Evolutionary conservation across 92 coral and sea anemone species (phyloP).

Genomic region (Plumapathes pennacea): DNA sequence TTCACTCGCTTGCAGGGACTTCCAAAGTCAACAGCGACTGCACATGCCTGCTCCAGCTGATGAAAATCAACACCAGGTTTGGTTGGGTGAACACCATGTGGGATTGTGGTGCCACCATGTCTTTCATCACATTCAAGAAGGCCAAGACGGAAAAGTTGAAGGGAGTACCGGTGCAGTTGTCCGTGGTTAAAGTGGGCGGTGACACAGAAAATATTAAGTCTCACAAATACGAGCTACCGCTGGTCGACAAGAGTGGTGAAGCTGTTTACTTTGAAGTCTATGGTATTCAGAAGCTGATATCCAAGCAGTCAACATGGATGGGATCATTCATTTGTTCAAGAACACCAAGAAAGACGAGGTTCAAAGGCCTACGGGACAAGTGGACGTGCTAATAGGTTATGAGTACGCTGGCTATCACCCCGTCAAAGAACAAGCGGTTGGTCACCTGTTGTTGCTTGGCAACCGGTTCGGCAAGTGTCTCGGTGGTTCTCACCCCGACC

Average conservation of each 20-base stretch:
- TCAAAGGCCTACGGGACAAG: constrained; percentile 47
- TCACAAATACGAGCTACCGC: constrained; percentile 44
- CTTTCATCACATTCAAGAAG: constrained; percentile 35
- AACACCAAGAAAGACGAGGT: constrained; percentile 40
- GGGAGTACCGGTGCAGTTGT: constrained; percentile 39
- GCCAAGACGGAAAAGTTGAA: constrained; percentile 37
- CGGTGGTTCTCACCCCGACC: constrained; percentile 17
- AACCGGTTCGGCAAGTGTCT: constrained; percentile 48
- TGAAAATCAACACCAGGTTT: constrained; percentile 26
- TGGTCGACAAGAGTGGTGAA: constrained; percentile 44
- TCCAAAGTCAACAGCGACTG: too few species aligned
- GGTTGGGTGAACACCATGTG: constrained; percentile 44
- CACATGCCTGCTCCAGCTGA: constrained; percentile 39
- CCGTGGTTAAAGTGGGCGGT: constrained; percentile 44
- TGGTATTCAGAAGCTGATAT: constrained; percentile 47
- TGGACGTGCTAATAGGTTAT: constrained; percentile 64
- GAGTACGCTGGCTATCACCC: constrained; percentile 73
- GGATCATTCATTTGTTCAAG: constrained; percentile 38
- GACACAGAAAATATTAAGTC: constrained; percentile 37
- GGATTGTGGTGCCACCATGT: constrained; percentile 56
- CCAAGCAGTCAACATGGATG: constrained; percentile 32
- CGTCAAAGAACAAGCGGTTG: constrained; percentile 22
- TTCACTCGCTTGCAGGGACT: too few species aligned
- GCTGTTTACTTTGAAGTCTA: constrained; percentile 36
- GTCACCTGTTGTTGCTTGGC: constrained; percentile 29